Base-by-base conservation (phyloP, 2,113 vertebrate species). In the Psittacula cyanocephala region DNA sequence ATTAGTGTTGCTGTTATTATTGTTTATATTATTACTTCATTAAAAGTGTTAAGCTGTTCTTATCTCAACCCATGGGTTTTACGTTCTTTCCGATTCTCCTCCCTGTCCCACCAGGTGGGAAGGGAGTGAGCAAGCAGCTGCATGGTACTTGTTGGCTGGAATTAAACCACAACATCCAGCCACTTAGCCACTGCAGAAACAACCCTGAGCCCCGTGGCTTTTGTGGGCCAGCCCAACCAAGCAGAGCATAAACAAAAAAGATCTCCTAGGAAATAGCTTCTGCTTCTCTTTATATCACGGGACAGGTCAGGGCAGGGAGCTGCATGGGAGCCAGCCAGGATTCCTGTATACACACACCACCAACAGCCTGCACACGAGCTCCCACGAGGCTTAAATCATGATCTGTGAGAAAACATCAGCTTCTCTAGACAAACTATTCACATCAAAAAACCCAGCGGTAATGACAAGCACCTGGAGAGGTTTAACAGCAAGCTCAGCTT, bases 241-340 rank as follows among this genome's bases (percentile, higher is more conserved):
- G 69, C 59, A 81, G n/a, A 78, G 63, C 82, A 78, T 39, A 77
- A 94, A 70, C 35, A 87, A n/a, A 65, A 81, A 89, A 88, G 47
- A 60, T 87, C 57, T 81, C 89, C 91, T 92, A 93, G 92, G 79
- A 95, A 90, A 93, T 65, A 93, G 33, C 49, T 91, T 85, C 87
- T 95, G 29, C 9, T 15, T 91, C 90, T 91, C 69, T 75, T 77
- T 62, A 80, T 96, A 95, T 77, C 84, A 69, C 11, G 33, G 70
- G 70, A 72, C 82, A 94, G 74, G 82, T 33, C 77, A 86, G 91
- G 86, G 74, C 93, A 95, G 53, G 80, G 49, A 81, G 60, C 57
- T 65, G 76, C 50, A 59, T 52, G 71, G 76, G 50, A 94, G 52
- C 46, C 89, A 92, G 85, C 72, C 94, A 91, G 90, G 81, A 87